phyloP scores from a whole-genome alignment of 2,113 vertebrate species.

The Neotragus moschatus region DNA sequence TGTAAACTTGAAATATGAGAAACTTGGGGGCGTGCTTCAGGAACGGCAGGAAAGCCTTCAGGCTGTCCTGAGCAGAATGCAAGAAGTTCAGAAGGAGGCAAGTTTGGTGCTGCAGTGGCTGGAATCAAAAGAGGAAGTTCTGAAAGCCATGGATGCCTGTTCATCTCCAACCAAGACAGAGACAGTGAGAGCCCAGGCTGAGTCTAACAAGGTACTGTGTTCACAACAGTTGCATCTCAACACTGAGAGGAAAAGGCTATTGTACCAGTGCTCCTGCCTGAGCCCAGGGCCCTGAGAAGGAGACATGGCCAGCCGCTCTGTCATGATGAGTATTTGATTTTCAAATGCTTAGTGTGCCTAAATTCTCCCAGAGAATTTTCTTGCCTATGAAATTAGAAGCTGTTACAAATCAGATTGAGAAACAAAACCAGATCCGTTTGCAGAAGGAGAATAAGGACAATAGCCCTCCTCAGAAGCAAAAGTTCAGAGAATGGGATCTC shows the following conservation, averaged over 20 bases:
- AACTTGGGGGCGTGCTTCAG: constrained; percentile 84
- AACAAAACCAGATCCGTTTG: neutral
- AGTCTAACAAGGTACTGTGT: constrained; percentile 92
- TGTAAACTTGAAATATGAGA: constrained; percentile 86
- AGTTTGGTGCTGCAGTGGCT: constrained; percentile 87
- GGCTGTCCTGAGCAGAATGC: constrained; percentile 83
- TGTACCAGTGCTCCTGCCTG: neutral
- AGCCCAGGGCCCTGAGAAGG: neutral
- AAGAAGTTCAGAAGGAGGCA: constrained; percentile 83
- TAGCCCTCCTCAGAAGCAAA: neutral
- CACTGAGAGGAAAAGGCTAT: neutral
- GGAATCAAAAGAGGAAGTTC: constrained; percentile 84
- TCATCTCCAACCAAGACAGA: constrained; percentile 90
- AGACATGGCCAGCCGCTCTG: neutral
- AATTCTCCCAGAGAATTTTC: neutral
- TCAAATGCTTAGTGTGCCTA: neutral
- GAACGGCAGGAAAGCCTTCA: constrained; percentile 84
- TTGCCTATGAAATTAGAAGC: constrained; percentile 28
- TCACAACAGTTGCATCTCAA: fast-evolving
- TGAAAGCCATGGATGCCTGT: constrained; percentile 82
- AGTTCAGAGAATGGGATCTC: neutral
- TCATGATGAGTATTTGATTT: neutral
- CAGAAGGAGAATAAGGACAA: constrained; percentile 13
- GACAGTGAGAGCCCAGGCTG: constrained; percentile 89
- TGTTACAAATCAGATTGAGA: neutral